Percentiles rank a stretch among this genome's conserved stretches.
Evolutionary conservation across 2,888 invertebrate genomes (phyloP).

Genomic region (Phyto melanocephala): DNA sequence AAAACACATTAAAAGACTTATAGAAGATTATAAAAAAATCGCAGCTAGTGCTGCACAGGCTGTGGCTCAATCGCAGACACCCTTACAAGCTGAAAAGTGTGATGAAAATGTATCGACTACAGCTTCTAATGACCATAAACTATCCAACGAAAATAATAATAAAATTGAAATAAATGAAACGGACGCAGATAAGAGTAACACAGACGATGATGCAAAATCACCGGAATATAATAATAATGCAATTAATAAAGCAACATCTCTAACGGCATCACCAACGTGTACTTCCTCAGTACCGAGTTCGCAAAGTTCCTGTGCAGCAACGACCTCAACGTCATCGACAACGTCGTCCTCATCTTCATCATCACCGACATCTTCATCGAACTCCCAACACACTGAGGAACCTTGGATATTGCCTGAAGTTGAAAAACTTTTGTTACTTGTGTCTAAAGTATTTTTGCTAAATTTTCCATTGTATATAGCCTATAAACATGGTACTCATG

Average conservation of each 20-base stretch:
- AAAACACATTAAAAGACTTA: conserved; percentile 84
- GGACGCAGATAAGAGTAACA: neutral
- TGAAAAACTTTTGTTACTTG: conserved; percentile 91
- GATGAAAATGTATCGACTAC: conserved; percentile 34
- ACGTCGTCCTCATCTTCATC: conserved; percentile 50
- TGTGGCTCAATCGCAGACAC: conserved; percentile 25
- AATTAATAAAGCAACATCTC: neutral
- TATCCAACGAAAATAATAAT: conserved; percentile 25
- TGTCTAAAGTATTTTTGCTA: conserved; percentile 92
- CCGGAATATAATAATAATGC: conserved; percentile 30
- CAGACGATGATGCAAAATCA: conserved; percentile 14
- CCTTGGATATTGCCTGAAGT: conserved; percentile 90
- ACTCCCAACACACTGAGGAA: conserved; percentile 76
- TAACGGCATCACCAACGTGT: conserved; percentile 29
- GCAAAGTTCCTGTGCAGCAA: conserved; percentile 45
- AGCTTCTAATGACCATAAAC: conserved; percentile 54
- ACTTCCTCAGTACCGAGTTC: conserved; percentile 37
- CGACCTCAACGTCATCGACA: conserved; percentile 56
- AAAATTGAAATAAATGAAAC: conserved; percentile 29
- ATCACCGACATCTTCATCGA: conserved; percentile 42
- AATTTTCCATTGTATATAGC: conserved; percentile 94
- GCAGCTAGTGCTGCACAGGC: conserved; percentile 66
- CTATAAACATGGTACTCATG: conserved; percentile 90
- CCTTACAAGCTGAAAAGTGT: conserved; percentile 16
- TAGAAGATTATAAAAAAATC: conserved; percentile 79